These are phyloP conservation scores for Machimus atricapillus DNA, from an alignment of 2,888 invertebrate genomes.

Conservation along the genomic window DNA sequence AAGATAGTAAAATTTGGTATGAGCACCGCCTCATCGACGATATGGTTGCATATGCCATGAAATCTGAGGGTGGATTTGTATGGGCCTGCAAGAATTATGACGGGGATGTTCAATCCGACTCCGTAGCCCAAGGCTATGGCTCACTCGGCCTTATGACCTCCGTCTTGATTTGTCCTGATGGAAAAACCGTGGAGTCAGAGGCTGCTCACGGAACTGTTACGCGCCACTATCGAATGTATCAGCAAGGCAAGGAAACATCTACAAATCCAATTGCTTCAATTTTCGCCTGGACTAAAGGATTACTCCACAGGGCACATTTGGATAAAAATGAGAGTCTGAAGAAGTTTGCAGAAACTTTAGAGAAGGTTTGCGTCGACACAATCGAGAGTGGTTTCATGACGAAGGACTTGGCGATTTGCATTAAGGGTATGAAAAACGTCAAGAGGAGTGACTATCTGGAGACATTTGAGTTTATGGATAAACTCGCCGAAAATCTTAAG, in stretches of 20 bases:
- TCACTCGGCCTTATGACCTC: slow-evolving; percentile 98
- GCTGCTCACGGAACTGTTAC: slow-evolving; percentile 98
- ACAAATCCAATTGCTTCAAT: slow-evolving; percentile 99
- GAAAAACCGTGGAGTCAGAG: slow-evolving; percentile 97
- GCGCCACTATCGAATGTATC: slow-evolving; percentile 85
- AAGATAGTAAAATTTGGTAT: slow-evolving; percentile 92
- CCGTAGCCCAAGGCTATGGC: slow-evolving; percentile 96
- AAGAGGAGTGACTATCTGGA: slow-evolving; percentile 85
- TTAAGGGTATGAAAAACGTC: slow-evolving; percentile 86
- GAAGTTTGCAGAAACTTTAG: slow-evolving; percentile 85
- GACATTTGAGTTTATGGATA: slow-evolving; percentile 97
- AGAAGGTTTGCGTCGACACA: slow-evolving; percentile 90
- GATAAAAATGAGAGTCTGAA: slow-evolving; percentile 81
- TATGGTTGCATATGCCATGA: slow-evolving; percentile 98
- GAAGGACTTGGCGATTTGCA: slow-evolving; percentile 97
- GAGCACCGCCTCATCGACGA: slow-evolving; percentile 98
- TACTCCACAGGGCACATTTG: slow-evolving; percentile 91
- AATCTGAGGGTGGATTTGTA: slow-evolving; percentile 97
- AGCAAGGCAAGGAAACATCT: slow-evolving; percentile 96
- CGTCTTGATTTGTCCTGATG: slow-evolving; percentile 95
- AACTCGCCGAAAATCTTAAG: slow-evolving; percentile 87
- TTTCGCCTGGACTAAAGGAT: slow-evolving; percentile 96
- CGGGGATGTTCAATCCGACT: slow-evolving; percentile 98
- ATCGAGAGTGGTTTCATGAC: slow-evolving; percentile 97
- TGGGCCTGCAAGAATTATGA: slow-evolving; percentile 99